phyloP scores from a whole-genome alignment of 1,140 invertebrate species.

The Caerostris extrusa region DNA sequence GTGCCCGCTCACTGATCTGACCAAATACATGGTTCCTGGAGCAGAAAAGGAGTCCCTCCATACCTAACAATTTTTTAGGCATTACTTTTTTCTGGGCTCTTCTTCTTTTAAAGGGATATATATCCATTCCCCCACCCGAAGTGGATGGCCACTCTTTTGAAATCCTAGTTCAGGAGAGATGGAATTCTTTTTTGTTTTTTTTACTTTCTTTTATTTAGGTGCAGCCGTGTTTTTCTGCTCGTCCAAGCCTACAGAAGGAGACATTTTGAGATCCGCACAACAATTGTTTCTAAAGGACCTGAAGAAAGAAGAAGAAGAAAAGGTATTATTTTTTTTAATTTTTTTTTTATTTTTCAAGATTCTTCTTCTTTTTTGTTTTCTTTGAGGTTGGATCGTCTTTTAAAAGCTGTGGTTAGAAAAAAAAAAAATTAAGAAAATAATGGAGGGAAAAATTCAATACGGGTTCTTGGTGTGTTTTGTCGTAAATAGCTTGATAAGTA shows the following conservation, averaged over 20 bases:
- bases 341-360: background rate
- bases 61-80: background rate
- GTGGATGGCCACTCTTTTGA: conserved; percentile 37
- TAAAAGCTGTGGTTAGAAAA: background rate
- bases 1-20: background rate
- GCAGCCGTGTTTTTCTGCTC: conserved; percentile 50
- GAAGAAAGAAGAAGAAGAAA: background rate
- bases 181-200: background rate
- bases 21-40: background rate
- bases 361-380: background rate
- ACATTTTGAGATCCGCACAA: conserved; percentile 62
- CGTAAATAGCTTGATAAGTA: background rate
- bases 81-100: background rate
- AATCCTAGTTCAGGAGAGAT: background rate
- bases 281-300: conserved; percentile 34
- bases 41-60: background rate
- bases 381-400: background rate
- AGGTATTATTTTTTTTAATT: background rate
- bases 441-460: background rate
- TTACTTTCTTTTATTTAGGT: background rate
- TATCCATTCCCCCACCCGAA: conserved; percentile 22
- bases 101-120: background rate
- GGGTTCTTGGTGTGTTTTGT: background rate
- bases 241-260: conserved; percentile 40
- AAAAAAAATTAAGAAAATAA: background rate